A percentile compares a stretch with the other conserved stretches of the same genome.
Evolutionary conservation across 2,113 vertebrate genomes (phyloP).

Genomic region (Pagrus major): DNA sequence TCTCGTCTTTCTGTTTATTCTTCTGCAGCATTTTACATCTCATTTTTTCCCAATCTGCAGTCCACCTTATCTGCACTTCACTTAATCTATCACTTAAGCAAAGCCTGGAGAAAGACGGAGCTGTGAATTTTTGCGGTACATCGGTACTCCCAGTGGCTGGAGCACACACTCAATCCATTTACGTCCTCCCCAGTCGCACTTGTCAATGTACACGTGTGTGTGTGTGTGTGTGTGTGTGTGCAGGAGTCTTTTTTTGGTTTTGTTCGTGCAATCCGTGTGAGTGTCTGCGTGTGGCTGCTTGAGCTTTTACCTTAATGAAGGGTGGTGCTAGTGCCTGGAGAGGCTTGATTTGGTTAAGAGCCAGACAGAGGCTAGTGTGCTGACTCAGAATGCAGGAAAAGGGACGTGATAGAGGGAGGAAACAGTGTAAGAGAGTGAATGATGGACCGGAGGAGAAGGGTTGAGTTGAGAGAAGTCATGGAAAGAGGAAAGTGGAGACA

Average conservation of each 20-base stretch:
- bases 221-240: no score
- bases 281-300: conserved; percentile 38
- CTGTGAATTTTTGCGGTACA: conserved; percentile 31
- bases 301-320: conserved; percentile 85
- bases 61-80: conserved; percentile 11
- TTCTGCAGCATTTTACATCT: not conserved
- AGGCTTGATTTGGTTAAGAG: conserved; percentile 75
- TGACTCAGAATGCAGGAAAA: conserved; percentile 77
- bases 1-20: conserved; percentile 14
- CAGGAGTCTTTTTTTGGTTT: conserved; percentile 7
- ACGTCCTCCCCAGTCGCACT: conserved; percentile 41
- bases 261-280: conserved; percentile 18
- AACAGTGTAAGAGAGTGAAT: conserved; percentile 38
- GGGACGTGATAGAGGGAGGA: conserved; percentile 43
- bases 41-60: not conserved
- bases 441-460: conserved; percentile 46
- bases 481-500: conserved; percentile 41
- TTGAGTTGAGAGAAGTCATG: conserved; percentile 51
- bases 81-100: conserved; percentile 23
- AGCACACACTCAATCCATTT: conserved; percentile 52
- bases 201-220: conserved; percentile 15
- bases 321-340: conserved; percentile 32
- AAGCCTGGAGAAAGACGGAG: conserved; percentile 11
- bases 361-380: conserved; percentile 53
- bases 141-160: conserved; percentile 18